Evolutionary conservation across 2,797 vertebrate genomes (phyloP).

Genomic region (Australoheros facetus): DNA sequence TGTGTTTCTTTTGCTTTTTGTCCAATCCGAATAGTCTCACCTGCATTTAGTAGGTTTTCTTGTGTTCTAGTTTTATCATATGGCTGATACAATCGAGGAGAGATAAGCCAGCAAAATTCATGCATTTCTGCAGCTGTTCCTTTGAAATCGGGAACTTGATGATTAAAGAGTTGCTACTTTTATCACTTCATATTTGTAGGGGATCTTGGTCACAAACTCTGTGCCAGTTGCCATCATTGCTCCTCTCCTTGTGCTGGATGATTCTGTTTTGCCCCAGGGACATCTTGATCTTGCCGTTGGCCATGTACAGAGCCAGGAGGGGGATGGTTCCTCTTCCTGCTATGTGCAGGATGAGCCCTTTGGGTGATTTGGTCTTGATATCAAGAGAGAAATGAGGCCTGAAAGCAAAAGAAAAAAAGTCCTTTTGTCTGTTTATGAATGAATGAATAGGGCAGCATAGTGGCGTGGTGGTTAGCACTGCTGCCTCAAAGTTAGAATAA

Average conservation of each 20-base stretch:
- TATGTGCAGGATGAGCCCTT: constrained; percentile 84
- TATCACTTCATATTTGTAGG: not conserved
- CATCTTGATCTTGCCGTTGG: constrained; percentile 83
- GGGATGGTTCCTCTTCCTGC: constrained; percentile 66
- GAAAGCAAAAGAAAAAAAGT: not conserved
- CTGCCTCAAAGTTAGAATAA: too few species aligned
- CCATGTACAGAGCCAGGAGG: constrained; percentile 81
- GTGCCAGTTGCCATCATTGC: constrained; percentile 87
- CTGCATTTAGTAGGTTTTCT: not conserved
- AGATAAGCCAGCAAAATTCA: not conserved
- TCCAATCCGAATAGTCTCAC: not conserved
- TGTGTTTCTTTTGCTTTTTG: not conserved
- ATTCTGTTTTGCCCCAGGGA: constrained; percentile 74
- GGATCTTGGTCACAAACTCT: constrained; percentile 67
- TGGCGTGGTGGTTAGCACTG: too few species aligned
- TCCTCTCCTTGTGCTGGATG: constrained; percentile 81
- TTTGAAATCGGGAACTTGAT: not conserved
- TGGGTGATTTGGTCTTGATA: constrained; percentile 77
- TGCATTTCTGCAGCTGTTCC: not conserved
- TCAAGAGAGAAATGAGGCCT: constrained; percentile 87
- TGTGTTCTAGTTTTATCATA: not conserved
- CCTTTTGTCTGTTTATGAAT: not conserved
- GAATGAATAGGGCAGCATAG: too few species aligned
- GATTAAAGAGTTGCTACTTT: not conserved
- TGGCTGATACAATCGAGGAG: not conserved